Evolutionary conservation across 2,113 vertebrate genomes (phyloP).

Genomic region (Lonchura striata): DNA sequence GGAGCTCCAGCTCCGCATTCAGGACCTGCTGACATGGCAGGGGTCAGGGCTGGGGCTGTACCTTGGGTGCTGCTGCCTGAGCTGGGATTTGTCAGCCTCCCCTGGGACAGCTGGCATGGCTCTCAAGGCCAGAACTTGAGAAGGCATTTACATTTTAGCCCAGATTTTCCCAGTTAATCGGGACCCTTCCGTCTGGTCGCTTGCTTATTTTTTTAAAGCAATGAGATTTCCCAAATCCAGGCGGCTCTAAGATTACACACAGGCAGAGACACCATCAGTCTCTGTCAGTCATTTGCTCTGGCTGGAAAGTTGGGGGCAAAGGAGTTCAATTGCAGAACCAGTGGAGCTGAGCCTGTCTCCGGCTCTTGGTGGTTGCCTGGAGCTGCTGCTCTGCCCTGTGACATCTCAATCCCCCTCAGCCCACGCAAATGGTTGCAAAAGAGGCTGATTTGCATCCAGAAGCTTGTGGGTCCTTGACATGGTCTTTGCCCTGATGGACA

Average conservation of each 20-base stretch:
- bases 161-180: background rate
- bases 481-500: background rate
- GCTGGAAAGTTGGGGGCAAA: background rate
- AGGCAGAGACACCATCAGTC: conserved; percentile 56
- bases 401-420: accelerated
- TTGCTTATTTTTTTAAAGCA: conserved; percentile 58
- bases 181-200: conserved; percentile 33
- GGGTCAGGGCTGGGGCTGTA: background rate
- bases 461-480: background rate
- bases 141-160: conserved; percentile 11
- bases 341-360: background rate
- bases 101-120: accelerated
- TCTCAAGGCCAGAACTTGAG: background rate
- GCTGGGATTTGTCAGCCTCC: accelerated
- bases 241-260: conserved; percentile 47
- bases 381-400: background rate
- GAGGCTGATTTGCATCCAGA: background rate
- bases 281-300: conserved; percentile 45
- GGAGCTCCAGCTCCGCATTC: accelerated
- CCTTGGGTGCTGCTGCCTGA: background rate
- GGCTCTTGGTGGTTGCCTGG: background rate
- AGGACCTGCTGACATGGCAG: background rate
- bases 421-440: background rate
- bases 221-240: conserved; percentile 62
- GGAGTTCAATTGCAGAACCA: background rate